Evolutionary conservation across 2,888 invertebrate species (phyloP).

Genomic region (Nematopogon swammerdamellus): DNA sequence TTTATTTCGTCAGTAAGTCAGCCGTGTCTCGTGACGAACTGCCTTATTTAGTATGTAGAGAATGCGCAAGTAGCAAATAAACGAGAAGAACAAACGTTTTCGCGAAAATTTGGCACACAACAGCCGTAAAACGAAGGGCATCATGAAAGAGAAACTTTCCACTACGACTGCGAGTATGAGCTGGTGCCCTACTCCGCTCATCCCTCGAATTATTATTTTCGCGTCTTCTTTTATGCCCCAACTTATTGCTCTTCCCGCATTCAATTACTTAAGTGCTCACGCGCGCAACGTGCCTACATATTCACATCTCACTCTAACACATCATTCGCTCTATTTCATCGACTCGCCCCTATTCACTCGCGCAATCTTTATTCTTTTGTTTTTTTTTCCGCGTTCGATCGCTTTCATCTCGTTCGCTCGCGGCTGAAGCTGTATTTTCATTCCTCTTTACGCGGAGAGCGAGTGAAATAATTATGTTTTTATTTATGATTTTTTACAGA

Average conservation of each 20-base stretch:
- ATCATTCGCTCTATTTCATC: constrained; percentile 13
- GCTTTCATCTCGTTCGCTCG: constrained; percentile 10
- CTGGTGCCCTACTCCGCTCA: background rate
- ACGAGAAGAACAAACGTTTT: too few species aligned
- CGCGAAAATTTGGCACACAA: too few species aligned
- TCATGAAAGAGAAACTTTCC: too few species aligned
- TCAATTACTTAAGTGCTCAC: constrained; percentile 52
- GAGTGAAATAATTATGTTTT: constrained; percentile 46
- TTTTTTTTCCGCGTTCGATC: background rate
- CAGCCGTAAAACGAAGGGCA: too few species aligned
- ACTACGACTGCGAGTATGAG: background rate
- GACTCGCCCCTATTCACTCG: background rate
- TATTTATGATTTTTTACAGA: constrained; percentile 51
- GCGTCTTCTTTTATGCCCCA: constrained; percentile 35
- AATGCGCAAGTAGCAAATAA: too few species aligned
- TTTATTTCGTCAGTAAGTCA: too few species aligned
- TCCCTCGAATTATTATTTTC: constrained; percentile 40
- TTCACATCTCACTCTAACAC: constrained; percentile 18
- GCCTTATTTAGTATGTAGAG: too few species aligned
- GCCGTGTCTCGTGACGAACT: too few species aligned
- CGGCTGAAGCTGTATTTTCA: constrained; percentile 13
- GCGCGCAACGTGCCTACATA: constrained; percentile 24
- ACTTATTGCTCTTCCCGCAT: constrained; percentile 33
- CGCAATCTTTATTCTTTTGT: background rate
- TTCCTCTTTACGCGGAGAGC: constrained; percentile 20